A percentile compares a stretch with the other conserved stretches of the same genome.
Evolutionary conservation across 2,888 invertebrate species (phyloP).

Genomic region (Pollenia angustigena): DNA sequence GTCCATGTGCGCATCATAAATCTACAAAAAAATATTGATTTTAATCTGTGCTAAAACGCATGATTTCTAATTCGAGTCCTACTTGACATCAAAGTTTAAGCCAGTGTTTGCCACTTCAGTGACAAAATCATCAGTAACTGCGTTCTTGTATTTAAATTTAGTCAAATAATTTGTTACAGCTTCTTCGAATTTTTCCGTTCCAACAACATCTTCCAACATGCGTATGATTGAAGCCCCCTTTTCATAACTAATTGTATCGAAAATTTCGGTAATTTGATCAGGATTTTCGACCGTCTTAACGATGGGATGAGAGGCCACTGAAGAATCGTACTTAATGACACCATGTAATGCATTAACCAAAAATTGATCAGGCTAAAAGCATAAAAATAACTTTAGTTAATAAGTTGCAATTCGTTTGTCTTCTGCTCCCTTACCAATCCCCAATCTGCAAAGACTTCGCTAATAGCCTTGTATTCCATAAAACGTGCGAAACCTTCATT

Average conservation of each 20-base stretch:
- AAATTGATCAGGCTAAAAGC: constrained; percentile 89
- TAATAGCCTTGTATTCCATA: constrained; percentile 92
- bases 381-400: background rate
- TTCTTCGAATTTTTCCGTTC: constrained; percentile 87
- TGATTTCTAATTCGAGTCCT: constrained; percentile 52
- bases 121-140: constrained; percentile 91
- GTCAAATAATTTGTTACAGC: constrained; percentile 91
- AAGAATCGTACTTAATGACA: constrained; percentile 90
- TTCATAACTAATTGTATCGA: constrained; percentile 95
- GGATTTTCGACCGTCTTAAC: constrained; percentile 93
- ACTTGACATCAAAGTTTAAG: constrained; percentile 85
- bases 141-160: constrained; percentile 89
- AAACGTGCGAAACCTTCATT: constrained; percentile 97
- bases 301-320: constrained; percentile 94
- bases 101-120: constrained; percentile 85
- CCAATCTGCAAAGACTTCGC: constrained; percentile 90
- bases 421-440: constrained; percentile 86
- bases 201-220: constrained; percentile 93
- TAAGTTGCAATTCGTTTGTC: too few relatives aligned
- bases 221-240: constrained; percentile 96
- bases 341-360: constrained; percentile 89
- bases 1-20: constrained; percentile 95
- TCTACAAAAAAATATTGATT: constrained; percentile 78
- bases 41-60: background rate
- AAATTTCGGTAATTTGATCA: constrained; percentile 95